Evolutionary conservation across 2,888 invertebrate species (phyloP).

Genomic region (Aphidius colemani): DNA sequence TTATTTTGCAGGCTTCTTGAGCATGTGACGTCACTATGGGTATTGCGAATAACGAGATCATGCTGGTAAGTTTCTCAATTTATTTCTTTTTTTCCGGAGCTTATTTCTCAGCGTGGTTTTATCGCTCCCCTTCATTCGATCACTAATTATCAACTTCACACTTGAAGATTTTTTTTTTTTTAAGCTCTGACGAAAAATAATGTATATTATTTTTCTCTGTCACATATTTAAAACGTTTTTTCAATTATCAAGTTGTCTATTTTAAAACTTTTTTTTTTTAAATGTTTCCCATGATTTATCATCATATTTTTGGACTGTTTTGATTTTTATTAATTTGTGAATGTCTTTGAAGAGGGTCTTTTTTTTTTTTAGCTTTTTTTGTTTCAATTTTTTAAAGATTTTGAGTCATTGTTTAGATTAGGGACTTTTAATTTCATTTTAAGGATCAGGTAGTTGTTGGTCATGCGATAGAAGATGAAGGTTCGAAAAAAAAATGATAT

Average conservation of each 20-base stretch:
- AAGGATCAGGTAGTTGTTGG: background rate
- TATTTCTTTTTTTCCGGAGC: conserved; percentile 16
- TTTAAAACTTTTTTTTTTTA: conserved; percentile 1
- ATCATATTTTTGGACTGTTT: conserved; percentile 6
- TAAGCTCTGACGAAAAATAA: background rate
- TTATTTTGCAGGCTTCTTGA: conserved; percentile 32
- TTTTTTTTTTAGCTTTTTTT: background rate
- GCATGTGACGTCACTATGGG: conserved; percentile 46
- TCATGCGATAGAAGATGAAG: conserved; percentile 20
- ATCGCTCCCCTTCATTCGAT: conserved; percentile 24
- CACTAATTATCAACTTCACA: conserved; percentile 37
- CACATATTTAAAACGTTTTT: too few species aligned
- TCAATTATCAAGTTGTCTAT: too few species aligned
- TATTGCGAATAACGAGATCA: conserved; percentile 48
- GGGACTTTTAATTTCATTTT: conserved; percentile 5
- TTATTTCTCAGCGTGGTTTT: conserved; percentile 9
- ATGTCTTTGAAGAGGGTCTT: background rate
- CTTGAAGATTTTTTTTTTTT: conserved; percentile 27
- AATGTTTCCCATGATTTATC: background rate
- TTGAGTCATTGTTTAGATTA: conserved; percentile 22
- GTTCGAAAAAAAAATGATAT: conserved; percentile 16
- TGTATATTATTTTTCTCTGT: conserved; percentile 4
- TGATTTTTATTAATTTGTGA: conserved; percentile 22
- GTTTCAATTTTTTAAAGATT: background rate
- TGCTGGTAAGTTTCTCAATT: conserved; percentile 17